Evolutionary conservation across 2,797 vertebrate genomes (phyloP).

Genomic region (Chaunax sp.): DNA sequence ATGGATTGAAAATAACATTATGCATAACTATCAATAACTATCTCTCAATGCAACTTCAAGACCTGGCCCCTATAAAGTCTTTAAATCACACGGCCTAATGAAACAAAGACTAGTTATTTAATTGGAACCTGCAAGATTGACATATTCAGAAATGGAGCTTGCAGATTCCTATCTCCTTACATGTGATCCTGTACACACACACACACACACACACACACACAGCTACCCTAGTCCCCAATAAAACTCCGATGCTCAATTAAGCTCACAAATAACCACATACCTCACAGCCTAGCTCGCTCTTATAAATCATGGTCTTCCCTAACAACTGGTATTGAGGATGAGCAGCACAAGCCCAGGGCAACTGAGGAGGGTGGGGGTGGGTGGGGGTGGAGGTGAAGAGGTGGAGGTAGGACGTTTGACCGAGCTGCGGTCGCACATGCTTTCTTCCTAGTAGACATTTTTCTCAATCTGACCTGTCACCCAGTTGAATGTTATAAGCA

Average conservation of each 20-base stretch:
- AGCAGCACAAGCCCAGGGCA: slow-evolving; percentile 61
- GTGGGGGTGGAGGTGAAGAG: slow-evolving; percentile 40
- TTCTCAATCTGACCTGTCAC: slow-evolving; percentile 83
- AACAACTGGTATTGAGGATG: slow-evolving; percentile 64
- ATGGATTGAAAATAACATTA: background rate
- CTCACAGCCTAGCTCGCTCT: slow-evolving; percentile 52
- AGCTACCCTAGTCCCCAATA: slow-evolving; percentile 46
- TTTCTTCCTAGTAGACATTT: slow-evolving; percentile 76
- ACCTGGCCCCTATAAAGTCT: slow-evolving; percentile 31
- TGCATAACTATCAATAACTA: background rate
- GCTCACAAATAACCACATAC: slow-evolving; percentile 74
- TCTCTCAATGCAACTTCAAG: slow-evolving; percentile 32
- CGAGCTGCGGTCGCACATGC: slow-evolving; percentile 26
- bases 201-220: slow-evolving; percentile 6
- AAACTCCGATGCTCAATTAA: slow-evolving; percentile 72
- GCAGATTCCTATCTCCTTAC: slow-evolving; percentile 29
- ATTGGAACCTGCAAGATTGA: slow-evolving; percentile 45
- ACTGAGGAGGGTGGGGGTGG: slow-evolving; percentile 31
- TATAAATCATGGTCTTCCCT: slow-evolving; percentile 78
- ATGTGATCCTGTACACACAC: background rate
- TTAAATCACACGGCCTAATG: slow-evolving; percentile 73
- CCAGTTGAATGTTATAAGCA: slow-evolving; percentile 67
- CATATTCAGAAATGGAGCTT: slow-evolving; percentile 32
- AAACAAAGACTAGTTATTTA: slow-evolving; percentile 54
- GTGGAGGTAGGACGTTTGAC: slow-evolving; percentile 46